phyloP scores from a whole-genome alignment of 2,797 vertebrate genomes.

The Borostomias antarcticus region DNA sequence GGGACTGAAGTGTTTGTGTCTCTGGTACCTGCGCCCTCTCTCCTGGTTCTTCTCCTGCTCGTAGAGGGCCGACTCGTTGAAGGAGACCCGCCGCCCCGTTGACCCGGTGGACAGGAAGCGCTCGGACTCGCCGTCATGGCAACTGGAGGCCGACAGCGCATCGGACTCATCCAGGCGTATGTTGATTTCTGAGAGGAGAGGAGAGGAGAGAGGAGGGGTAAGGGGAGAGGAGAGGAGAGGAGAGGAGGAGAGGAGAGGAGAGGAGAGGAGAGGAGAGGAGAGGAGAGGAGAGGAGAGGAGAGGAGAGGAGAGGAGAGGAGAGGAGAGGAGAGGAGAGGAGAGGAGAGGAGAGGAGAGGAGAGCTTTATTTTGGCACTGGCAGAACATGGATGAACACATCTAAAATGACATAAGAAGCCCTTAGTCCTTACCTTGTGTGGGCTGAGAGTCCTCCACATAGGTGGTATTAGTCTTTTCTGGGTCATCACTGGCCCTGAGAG shows the following conservation, averaged over 20 bases:
- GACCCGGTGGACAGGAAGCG: conserved; percentile 86
- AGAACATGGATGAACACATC: neutral
- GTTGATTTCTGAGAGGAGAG: conserved; percentile 80
- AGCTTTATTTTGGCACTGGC: no score
- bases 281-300: no score
- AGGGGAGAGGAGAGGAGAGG: conserved; percentile 3
- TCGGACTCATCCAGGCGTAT: conserved; percentile 88
- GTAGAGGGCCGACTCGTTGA: conserved; percentile 92
- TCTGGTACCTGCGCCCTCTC: conserved; percentile 87
- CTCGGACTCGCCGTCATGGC: conserved; percentile 83
- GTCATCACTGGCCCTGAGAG: conserved; percentile 88
- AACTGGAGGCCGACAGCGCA: conserved; percentile 79
- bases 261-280: no score
- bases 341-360: no score
- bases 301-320: no score
- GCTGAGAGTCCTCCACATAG: conserved; percentile 90
- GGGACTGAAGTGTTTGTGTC: no score
- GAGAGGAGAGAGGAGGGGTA: conserved; percentile 17
- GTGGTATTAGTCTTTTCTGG: conserved; percentile 95
- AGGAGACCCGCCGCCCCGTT: conserved; percentile 90
- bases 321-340: no score
- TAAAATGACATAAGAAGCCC: no score
- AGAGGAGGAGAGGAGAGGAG: conserved; percentile 5
- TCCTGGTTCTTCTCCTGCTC: conserved; percentile 88
- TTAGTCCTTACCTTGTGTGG: conserved; percentile 84